Evolutionary conservation across 2,113 vertebrate species (phyloP).

Genomic region (Grantiella picta): DNA sequence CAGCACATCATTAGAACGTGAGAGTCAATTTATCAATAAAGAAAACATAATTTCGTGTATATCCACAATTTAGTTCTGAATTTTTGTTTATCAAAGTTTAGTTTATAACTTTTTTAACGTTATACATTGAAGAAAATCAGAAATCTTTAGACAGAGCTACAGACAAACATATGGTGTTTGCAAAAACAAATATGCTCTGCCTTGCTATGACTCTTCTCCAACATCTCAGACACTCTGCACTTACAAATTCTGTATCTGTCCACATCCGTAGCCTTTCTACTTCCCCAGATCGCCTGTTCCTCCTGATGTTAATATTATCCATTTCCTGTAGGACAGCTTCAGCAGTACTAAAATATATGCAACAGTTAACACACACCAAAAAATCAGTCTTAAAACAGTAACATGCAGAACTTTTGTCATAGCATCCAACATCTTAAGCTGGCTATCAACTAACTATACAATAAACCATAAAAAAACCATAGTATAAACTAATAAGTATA

Average conservation of each 20-base stretch:
- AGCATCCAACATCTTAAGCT: neutral
- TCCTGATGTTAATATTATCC: slow-evolving; percentile 98
- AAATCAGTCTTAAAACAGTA: neutral
- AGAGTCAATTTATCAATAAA: neutral
- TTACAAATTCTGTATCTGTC: slow-evolving; percentile 96
- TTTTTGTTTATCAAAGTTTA: neutral
- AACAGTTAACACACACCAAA: neutral
- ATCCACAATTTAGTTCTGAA: neutral
- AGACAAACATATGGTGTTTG: neutral
- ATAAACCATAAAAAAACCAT: neutral
- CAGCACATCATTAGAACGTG: accelerated
- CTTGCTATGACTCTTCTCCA: neutral
- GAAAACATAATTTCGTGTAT: neutral
- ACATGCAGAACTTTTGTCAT: neutral
- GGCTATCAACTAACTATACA: neutral
- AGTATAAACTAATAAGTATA: neutral
- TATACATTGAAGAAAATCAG: neutral
- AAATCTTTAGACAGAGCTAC: neutral
- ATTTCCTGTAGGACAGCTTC: slow-evolving; percentile 98
- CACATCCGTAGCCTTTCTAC: slow-evolving; percentile 98
- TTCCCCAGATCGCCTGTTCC: slow-evolving; percentile 86
- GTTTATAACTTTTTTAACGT: neutral
- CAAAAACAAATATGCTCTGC: neutral
- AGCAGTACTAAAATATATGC: slow-evolving; percentile 80
- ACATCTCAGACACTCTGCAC: slow-evolving; percentile 18